Evolutionary conservation across 2,113 vertebrate species (phyloP), one percentile per base, ranked within the genome.

Genomic region (Xiphorhynchus elegans): DNA sequence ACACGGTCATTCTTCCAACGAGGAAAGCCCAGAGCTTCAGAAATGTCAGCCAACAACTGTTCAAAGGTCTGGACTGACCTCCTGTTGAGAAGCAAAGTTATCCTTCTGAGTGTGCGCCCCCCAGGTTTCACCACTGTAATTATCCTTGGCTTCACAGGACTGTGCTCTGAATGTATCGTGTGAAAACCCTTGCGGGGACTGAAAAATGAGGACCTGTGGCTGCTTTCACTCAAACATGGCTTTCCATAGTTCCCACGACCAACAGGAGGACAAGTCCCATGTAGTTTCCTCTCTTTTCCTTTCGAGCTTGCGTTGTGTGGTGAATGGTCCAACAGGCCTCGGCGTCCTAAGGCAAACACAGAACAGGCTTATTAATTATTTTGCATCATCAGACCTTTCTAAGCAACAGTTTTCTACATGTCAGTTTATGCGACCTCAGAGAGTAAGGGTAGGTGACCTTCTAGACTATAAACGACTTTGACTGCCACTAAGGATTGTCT

Each of bases 21-120:
- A 19, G 99, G 99, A 91, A 99, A 99, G 42, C 99, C 99, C 97
- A 99, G 81, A 25, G 99, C 99, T 97, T 99, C 99, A 0, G 99
- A 99, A 87, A 99, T 98, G 87, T 99, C 99, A 8, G 98, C 97
- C 64, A 99, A 68, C 77, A 99, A 98, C 87, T 99, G 99, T 81
- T 99, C 99, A 53, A 99, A 99, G 5, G 98, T 99, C 97, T 99
- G 98, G 58, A 99, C 98, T 0, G 98, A 99, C 33, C 98, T 98
- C n/a, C 98, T 98, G 94, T 99, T 99, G 73, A 99, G 98, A 59
- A 99, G 98, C 89, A 99, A 95, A 2, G 98, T 98, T 95, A 99
- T 98, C 97, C 99, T 99, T 37, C 98, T 96, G 24, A 98, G 96
- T 0, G 97, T 97, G 62, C 97, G 98, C 9, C 97, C 97, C 1